These are phyloP conservation scores for Acrocephalus kingi DNA, from an alignment of 2,113 vertebrate species.

Conservation along the genomic window DNA sequence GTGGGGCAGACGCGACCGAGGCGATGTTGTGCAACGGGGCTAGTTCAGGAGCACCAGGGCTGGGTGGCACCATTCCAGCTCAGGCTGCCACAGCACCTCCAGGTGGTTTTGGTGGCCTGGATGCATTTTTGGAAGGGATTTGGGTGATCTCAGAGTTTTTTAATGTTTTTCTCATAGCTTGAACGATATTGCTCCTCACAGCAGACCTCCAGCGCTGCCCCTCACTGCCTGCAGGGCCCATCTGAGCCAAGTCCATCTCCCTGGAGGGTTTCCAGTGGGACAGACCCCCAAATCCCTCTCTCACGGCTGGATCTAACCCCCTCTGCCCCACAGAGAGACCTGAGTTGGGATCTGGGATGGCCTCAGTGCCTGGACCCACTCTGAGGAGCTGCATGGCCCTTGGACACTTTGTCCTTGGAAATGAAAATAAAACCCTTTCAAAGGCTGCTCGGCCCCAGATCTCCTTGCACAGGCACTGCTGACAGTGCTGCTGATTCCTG, in stretches of 20 bases:
- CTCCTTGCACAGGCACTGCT: neutral
- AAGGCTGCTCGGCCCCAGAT: neutral
- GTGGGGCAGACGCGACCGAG: fast-evolving
- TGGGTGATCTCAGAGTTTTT: neutral
- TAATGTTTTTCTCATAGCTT: neutral
- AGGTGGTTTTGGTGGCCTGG: neutral
- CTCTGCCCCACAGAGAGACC: neutral
- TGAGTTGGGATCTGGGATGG: neutral
- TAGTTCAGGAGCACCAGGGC: neutral
- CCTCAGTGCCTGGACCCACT: neutral
- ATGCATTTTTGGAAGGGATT: neutral
- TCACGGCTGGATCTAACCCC: neutral
- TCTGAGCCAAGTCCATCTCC: neutral
- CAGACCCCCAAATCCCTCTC: neutral
- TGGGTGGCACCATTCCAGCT: neutral
- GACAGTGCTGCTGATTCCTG: fast-evolving
- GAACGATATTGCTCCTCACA: neutral
- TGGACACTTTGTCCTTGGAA: neutral
- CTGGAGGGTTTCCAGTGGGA: neutral
- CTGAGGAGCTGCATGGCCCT: neutral
- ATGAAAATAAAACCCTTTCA: neutral
- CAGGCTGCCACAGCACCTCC: neutral
- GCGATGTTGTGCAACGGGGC: fast-evolving
- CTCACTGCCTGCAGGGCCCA: fast-evolving
- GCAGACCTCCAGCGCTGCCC: fast-evolving